Percentiles rank a stretch among this genome's conserved stretches.
phyloP scores from a whole-genome alignment of 2,113 vertebrate species.

The Campylomormyrus numenius region DNA sequence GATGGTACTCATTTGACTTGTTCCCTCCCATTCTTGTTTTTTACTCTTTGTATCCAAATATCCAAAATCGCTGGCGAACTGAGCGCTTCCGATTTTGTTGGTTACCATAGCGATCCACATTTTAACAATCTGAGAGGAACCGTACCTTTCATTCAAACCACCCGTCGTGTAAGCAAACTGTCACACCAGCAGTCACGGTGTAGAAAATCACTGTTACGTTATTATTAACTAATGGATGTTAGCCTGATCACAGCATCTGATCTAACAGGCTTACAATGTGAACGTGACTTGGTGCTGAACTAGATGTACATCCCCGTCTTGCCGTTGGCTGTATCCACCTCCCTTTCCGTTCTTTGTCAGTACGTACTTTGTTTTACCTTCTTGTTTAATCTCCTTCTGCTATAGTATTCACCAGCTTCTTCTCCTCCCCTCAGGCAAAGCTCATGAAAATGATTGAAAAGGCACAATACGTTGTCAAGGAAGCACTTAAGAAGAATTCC shows the following conservation, averaged over 20 bases:
- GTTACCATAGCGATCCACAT: not conserved
- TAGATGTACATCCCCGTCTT: not conserved
- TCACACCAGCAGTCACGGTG: not conserved
- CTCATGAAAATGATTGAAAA: not conserved
- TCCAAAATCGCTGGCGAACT: not conserved
- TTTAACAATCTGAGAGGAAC: not conserved
- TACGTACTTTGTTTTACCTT: not conserved
- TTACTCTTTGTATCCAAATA: not conserved
- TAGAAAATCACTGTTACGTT: not conserved
- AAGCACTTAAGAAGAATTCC: not conserved
- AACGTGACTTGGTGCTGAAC: not conserved
- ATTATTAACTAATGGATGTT: not conserved
- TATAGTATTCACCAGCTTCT: not conserved
- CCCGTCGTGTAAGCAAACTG: not conserved
- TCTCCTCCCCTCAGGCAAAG: slow-evolving; percentile 7
- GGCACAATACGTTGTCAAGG: not conserved
- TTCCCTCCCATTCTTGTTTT: not conserved
- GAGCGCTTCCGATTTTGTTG: not conserved
- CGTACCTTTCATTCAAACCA: not conserved
- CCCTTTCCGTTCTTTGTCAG: not conserved
- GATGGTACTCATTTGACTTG: not conserved
- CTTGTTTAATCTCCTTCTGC: not conserved
- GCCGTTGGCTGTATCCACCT: not conserved
- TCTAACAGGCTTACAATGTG: not conserved
- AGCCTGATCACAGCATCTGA: not conserved